phyloP scores from a whole-genome alignment of 2,797 vertebrate genomes.

The Pristis pectinata region DNA sequence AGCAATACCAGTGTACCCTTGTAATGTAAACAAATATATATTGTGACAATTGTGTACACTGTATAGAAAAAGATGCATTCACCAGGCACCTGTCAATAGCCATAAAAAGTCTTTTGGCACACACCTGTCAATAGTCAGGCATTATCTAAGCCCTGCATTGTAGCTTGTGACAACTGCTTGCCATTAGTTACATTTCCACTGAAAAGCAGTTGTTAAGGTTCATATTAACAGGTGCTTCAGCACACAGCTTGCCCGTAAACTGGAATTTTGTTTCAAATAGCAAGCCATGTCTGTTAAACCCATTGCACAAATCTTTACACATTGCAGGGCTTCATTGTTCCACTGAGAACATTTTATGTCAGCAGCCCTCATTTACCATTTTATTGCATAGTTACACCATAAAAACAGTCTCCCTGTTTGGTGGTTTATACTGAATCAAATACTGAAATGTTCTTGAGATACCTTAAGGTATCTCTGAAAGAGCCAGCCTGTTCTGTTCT shows the following conservation, averaged over 20 bases:
- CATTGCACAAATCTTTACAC: constrained; percentile 55
- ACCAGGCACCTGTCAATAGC: constrained; percentile 61
- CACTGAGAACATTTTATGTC: constrained; percentile 45
- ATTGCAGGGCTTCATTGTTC: constrained; percentile 54
- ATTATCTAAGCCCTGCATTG: constrained; percentile 55
- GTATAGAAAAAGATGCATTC: constrained; percentile 58
- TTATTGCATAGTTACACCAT: constrained; percentile 61
- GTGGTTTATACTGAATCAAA: neutral
- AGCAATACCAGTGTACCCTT: constrained; percentile 75
- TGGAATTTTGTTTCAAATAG: constrained; percentile 57
- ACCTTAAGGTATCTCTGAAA: neutral
- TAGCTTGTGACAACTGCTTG: constrained; percentile 60
- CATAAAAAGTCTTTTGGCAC: constrained; percentile 61
- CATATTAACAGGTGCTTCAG: constrained; percentile 65
- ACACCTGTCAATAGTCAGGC: constrained; percentile 52
- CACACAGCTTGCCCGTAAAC: constrained; percentile 61
- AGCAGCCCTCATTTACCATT: constrained; percentile 56
- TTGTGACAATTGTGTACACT: constrained; percentile 54
- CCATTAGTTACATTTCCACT: constrained; percentile 65
- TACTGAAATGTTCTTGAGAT: constrained; percentile 10
- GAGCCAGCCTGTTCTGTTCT: neutral
- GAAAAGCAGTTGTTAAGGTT: constrained; percentile 64
- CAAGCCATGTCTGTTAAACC: constrained; percentile 54
- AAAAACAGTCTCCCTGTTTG: constrained; percentile 41
- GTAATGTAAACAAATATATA: constrained; percentile 72